These are phyloP conservation scores for Athalia rosae DNA, from an alignment of 2,888 invertebrate genomes.

Conservation along the genomic window DNA sequence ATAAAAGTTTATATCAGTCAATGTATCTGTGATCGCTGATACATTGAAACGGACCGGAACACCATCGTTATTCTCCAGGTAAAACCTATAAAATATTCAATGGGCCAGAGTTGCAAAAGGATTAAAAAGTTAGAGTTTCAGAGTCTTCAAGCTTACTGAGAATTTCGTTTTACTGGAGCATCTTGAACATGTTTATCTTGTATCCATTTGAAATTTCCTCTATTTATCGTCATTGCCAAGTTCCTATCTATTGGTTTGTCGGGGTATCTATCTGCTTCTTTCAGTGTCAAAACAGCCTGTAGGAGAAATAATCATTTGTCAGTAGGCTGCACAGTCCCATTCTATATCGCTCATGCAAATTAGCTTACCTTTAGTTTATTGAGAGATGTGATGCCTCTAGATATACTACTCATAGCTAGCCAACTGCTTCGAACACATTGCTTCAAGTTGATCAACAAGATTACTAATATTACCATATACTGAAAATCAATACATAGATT, in stretches of 20 bases:
- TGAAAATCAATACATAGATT: constrained; percentile 41
- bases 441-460: constrained; percentile 59
- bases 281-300: constrained; percentile 70
- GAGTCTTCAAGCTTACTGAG: constrained; percentile 43
- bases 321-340: background rate
- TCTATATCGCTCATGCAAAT: background rate
- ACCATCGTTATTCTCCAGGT: constrained; percentile 52
- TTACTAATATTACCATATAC: constrained; percentile 58
- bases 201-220: constrained; percentile 74
- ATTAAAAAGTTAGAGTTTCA: background rate
- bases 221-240: constrained; percentile 73
- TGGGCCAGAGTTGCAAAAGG: background rate
- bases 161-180: constrained; percentile 49
- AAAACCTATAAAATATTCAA: constrained; percentile 51
- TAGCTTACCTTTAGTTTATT: constrained; percentile 61
- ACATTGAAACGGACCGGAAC: constrained; percentile 48
- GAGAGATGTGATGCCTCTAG: constrained; percentile 60
- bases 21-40: constrained; percentile 47
- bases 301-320: constrained; percentile 6
- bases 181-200: constrained; percentile 49
- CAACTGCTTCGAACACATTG: constrained; percentile 59
- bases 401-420: constrained; percentile 62
- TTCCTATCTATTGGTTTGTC: constrained; percentile 72
- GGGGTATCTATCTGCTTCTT: constrained; percentile 72
- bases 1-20: constrained; percentile 63